These are phyloP conservation scores for Probosciger aterrimus DNA, from an alignment of 2,113 vertebrate species.

Conservation along the genomic window DNA sequence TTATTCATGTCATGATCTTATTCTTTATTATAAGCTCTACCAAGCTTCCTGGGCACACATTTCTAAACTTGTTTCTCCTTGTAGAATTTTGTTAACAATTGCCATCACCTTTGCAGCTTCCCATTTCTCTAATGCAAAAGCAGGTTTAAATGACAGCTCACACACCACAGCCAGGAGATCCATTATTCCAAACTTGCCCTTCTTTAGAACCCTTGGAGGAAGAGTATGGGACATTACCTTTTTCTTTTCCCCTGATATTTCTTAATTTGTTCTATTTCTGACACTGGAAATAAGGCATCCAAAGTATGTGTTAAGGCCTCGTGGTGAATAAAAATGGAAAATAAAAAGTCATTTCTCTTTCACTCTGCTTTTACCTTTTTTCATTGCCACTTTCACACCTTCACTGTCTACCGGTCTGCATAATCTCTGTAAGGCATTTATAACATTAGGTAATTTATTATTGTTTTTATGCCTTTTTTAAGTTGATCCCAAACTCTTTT, in stretches of 20 bases:
- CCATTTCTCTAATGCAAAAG: not conserved
- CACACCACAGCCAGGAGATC: not conserved
- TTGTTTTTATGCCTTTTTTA: not conserved
- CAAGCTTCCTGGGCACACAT: not conserved
- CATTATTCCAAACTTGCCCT: not conserved
- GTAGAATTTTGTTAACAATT: not conserved
- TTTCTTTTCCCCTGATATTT: not conserved
- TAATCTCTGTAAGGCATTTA: not conserved
- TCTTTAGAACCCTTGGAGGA: not conserved
- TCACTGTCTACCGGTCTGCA: not conserved
- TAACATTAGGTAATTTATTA: not conserved
- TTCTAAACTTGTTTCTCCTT: not conserved
- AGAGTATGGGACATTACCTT: not conserved
- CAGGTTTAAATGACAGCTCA: not conserved
- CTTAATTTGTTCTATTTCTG: not conserved
- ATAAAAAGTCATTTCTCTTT: not conserved
- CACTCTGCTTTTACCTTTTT: rapidly evolving
- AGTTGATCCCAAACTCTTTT: not conserved
- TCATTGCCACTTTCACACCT: not conserved
- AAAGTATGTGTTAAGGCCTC: not conserved
- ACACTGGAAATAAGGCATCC: not conserved
- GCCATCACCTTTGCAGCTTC: not conserved
- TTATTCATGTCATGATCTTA: not conserved
- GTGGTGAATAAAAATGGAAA: not conserved
- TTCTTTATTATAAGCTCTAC: not conserved